Base-by-base conservation (phyloP, 2,113 vertebrate species). In the Neogobius melanostomus region DNA sequence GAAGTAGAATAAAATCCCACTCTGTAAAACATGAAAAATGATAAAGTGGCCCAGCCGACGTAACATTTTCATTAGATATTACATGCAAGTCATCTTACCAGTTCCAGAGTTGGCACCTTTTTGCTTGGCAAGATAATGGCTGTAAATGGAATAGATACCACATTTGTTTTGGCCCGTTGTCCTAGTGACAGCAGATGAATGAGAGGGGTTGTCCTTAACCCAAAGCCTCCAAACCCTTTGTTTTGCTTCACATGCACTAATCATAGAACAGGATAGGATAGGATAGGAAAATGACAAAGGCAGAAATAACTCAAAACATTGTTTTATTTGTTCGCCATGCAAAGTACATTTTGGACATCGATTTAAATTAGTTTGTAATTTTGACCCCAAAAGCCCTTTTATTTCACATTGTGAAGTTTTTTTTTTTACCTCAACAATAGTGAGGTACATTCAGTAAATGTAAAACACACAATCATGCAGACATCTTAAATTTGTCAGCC, bases 361-460 rank as follows among this genome's bases (percentile, higher is more conserved):
- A 11, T 69, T 76, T 74, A 76, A n/a, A 65, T 82, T 67, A 86
- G 1, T 90, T 86, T 80, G 87, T 69, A 68, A 46, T 68, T 70
- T 7, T 43, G 50, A 68, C 69, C 52, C 43, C 47, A 9, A 66
- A 76, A 90, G 82, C 87, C 87, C 84, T 85, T 87, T 36, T 52
- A 69, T 82, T 36, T 85, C 77, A 77, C 75, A 74, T 76, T 69
- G 66, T 68, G 66, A 68, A 79, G 74, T 46, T 72, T 75, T 75
- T 12, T n/a, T 52, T 67, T 81, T 80, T 72, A 87, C 79, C 80
- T 88, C 69, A 74, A 36, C 3, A 36, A 78, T 53, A 66, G 71
- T 62, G 53, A 71, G 72, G 64, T 86, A 88, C 86, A 89, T 89
- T 86, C 83, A 71, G 36, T 70, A 69, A 78, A 78, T 82, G 73